Conservation (phyloP, 2,113 vertebrate species). For the Syrmaticus mikado region DNA sequence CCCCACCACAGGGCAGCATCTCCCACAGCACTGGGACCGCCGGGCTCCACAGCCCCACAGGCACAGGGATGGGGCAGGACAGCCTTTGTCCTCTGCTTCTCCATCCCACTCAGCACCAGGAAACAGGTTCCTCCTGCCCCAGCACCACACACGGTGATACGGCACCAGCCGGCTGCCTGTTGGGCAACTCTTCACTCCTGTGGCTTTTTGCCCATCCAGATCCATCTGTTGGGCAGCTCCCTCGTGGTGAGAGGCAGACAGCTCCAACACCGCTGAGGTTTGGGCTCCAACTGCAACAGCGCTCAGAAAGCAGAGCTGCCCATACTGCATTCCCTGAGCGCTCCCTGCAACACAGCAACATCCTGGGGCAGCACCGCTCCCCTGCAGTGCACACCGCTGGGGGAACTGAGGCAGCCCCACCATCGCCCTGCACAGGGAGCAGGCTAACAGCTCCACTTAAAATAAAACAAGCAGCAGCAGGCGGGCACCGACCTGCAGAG, state of each 20-base stretch:
- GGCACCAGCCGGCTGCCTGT: fast-evolving
- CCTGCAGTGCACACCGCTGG: background rate
- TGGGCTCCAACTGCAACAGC: background rate
- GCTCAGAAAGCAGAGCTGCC: background rate
- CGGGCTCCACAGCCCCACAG: background rate
- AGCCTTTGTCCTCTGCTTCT: background rate
- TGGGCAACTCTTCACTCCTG: background rate
- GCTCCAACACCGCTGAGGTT: background rate
- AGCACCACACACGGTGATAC: background rate
- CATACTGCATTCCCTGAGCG: background rate
- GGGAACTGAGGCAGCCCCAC: background rate
- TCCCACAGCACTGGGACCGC: background rate
- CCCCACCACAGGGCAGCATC: background rate
- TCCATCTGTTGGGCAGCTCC: background rate
- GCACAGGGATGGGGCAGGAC: background rate
- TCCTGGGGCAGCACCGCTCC: background rate
- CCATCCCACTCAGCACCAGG: background rate
- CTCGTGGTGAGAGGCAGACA: background rate
- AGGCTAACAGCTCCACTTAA: background rate
- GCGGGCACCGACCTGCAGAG: background rate
- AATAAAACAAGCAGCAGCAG: background rate
- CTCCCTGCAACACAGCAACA: background rate
- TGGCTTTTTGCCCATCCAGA: fast-evolving
- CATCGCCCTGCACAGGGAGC: fast-evolving
- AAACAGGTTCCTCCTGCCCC: background rate